These are phyloP conservation scores for Myrmophylax atrothorax DNA, from an alignment of 2,113 vertebrate genomes.

Conservation along the genomic window DNA sequence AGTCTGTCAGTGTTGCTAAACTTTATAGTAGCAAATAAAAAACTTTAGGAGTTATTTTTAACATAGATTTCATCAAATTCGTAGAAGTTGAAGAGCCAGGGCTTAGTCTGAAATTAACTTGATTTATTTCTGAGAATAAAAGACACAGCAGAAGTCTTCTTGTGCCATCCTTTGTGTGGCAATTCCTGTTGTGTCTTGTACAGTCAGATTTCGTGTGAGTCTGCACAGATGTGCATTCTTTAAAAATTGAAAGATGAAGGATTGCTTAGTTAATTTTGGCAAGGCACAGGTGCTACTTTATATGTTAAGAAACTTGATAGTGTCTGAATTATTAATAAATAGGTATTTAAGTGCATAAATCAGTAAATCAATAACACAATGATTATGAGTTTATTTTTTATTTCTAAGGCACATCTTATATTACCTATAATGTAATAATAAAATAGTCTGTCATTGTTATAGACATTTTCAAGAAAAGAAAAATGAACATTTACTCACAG, in stretches of 20 bases:
- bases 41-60: conserved; percentile 19
- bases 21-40: not conserved
- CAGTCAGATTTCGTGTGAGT: conserved; percentile 2
- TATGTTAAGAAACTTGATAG: not conserved
- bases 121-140: conserved; percentile 26
- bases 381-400: conserved; percentile 30
- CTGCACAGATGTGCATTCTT: not conserved
- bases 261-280: conserved; percentile 9
- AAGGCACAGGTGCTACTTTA: not conserved
- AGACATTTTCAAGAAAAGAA: conserved; percentile 14
- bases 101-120: conserved; percentile 8
- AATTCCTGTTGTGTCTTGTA: not conserved
- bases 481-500: conserved; percentile 12
- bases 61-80: conserved; percentile 21
- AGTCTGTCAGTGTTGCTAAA: not conserved
- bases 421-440: not conserved
- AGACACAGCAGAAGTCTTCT: not conserved
- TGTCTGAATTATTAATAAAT: conserved; percentile 38
- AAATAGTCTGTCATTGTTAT: conserved; percentile 34
- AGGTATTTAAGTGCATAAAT: conserved; percentile 42
- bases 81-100: not conserved
- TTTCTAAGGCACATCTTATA: not conserved
- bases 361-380: conserved; percentile 11
- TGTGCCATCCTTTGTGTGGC: not conserved
- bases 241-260: not conserved